phyloP scores from a whole-genome alignment of 2,888 invertebrate species.

The Amphipyra tragopoginis region DNA sequence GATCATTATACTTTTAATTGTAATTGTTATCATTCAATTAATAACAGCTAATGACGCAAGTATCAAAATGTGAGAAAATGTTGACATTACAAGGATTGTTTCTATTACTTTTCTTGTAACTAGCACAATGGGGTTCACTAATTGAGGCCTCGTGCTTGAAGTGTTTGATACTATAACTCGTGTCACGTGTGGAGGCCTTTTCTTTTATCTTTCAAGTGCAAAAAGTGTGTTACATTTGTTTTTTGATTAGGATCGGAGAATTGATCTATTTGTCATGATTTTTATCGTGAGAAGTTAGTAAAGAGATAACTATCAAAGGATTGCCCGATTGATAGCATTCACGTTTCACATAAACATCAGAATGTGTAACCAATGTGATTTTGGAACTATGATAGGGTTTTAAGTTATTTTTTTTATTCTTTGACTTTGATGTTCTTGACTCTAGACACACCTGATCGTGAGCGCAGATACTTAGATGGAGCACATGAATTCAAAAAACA shows the following conservation, averaged over 20 bases:
- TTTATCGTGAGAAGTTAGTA: slow-evolving; percentile 24
- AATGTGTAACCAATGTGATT: too few species aligned
- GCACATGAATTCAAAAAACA: too few species aligned
- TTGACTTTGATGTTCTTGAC: too few species aligned
- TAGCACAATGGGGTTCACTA: slow-evolving; percentile 22
- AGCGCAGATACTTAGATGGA: too few species aligned
- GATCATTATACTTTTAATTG: slow-evolving; percentile 3
- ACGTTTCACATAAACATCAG: too few species aligned
- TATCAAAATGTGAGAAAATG: slow-evolving; percentile 39
- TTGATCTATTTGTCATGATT: slow-evolving; percentile 7
- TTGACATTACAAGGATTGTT: slow-evolving; percentile 19
- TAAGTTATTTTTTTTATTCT: too few species aligned
- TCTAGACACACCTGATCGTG: too few species aligned
- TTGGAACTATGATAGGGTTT: too few species aligned
- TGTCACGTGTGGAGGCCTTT: slow-evolving; percentile 25
- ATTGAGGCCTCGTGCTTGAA: slow-evolving; percentile 2
- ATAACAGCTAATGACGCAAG: slow-evolving; percentile 32
- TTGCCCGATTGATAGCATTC: background rate
- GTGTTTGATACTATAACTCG: background rate
- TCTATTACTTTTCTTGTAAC: slow-evolving; percentile 8
- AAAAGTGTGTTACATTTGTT: slow-evolving; percentile 21
- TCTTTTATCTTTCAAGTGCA: slow-evolving; percentile 18
- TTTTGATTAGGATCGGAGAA: slow-evolving; percentile 11
- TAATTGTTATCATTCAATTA: slow-evolving; percentile 24
- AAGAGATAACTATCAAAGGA: slow-evolving; percentile 14